These are phyloP conservation scores for Dicranocentrus wangi DNA, from an alignment of 2,888 invertebrate genomes.

Conservation along the genomic window DNA sequence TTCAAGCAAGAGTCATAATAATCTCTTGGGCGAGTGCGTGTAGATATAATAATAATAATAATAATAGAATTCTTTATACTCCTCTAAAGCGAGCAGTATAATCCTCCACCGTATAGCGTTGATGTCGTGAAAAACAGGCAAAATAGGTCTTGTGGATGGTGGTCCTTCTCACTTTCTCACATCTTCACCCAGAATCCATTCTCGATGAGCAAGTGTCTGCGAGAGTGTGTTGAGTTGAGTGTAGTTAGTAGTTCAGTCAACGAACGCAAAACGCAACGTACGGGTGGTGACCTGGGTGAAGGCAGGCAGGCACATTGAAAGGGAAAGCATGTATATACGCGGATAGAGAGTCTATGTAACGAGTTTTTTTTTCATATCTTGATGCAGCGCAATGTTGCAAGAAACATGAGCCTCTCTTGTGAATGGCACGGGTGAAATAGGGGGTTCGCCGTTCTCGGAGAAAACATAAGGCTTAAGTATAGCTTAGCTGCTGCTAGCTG, in stretches of 20 bases:
- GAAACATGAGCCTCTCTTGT: constrained; percentile 15
- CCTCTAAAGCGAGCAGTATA: too few species aligned
- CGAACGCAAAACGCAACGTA: too few species aligned
- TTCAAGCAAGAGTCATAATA: constrained; percentile 16
- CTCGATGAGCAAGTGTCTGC: too few species aligned
- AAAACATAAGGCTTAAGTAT: neutral
- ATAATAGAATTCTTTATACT: neutral
- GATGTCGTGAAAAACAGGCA: too few species aligned
- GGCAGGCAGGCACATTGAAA: too few species aligned
- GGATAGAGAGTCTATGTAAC: neutral
- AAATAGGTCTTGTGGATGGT: neutral
- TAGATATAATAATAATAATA: neutral
- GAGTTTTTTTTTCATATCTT: too few species aligned
- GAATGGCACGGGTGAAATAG: neutral
- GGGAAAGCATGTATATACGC: neutral
- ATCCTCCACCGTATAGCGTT: too few species aligned
- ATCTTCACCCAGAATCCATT: too few species aligned
- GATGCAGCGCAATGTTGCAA: constrained; percentile 3
- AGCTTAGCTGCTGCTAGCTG: neutral
- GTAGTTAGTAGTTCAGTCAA: too few species aligned
- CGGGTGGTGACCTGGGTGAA: too few species aligned
- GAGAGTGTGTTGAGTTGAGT: too few species aligned
- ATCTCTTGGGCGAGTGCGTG: neutral
- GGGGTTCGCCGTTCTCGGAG: neutral
- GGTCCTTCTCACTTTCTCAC: constrained; percentile 6